Conservation (phyloP, 1,140 invertebrate species). For the Drosophila punjabiensis region DNA sequence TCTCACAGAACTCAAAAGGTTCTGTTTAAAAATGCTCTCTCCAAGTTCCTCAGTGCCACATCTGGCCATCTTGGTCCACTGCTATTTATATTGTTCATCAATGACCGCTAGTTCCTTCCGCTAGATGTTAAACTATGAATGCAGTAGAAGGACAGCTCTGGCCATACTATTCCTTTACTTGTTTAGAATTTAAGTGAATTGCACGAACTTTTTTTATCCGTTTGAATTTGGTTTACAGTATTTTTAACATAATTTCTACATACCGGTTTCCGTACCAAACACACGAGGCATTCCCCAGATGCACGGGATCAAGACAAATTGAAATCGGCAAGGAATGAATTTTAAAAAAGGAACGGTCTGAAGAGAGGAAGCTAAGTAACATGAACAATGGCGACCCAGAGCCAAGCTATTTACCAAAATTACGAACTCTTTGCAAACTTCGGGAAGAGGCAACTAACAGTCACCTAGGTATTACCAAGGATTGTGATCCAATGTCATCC, state of each 20-base stretch:
- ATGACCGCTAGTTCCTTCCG: too few relatives aligned
- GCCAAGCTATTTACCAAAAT: neutral
- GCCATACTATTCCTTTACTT: too few relatives aligned
- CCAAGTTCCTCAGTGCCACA: too few relatives aligned
- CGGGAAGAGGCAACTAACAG: constrained; percentile 1
- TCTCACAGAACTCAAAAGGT: too few relatives aligned
- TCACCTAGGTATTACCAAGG: constrained; percentile 1
- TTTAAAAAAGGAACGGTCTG: neutral
- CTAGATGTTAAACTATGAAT: too few relatives aligned
- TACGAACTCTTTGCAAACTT: constrained; percentile 10
- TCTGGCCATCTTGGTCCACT: too few relatives aligned
- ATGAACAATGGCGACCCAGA: neutral
- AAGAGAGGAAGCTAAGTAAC: neutral
- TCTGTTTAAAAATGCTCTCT: too few relatives aligned
- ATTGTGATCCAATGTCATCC: neutral
- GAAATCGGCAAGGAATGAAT: neutral
- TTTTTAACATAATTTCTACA: too few relatives aligned
- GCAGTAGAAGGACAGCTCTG: too few relatives aligned
- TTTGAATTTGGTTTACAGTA: too few relatives aligned
- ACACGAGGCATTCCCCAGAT: neutral
- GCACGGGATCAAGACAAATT: constrained; percentile 1
- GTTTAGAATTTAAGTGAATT: neutral
- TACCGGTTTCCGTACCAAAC: neutral
- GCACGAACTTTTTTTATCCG: too few relatives aligned
- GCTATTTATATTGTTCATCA: too few relatives aligned